Conservation (phyloP, 2,113 vertebrate species). For the Muscicapa adusta region DNA sequence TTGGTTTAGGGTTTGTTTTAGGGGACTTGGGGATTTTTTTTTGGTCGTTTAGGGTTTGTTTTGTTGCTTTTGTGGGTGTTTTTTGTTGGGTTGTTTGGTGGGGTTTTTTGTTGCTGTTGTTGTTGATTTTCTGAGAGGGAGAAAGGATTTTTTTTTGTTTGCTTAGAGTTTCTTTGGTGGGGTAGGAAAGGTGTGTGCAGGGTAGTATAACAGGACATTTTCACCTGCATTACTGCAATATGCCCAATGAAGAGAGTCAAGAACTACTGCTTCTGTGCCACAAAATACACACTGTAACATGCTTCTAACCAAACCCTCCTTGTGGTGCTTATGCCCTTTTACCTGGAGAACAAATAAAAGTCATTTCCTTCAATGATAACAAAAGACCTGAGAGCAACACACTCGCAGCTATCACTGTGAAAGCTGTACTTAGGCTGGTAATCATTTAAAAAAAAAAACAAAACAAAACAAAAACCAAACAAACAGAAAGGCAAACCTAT, state of each 20-base stretch:
- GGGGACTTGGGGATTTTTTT: fast-evolving
- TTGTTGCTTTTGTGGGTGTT: background rate
- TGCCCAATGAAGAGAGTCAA: background rate
- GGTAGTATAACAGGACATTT: background rate
- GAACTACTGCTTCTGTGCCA: background rate
- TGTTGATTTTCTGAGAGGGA: background rate
- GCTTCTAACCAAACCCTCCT: background rate
- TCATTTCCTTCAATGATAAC: background rate
- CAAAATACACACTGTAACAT: background rate
- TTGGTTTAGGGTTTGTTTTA: background rate
- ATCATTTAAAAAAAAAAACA: background rate
- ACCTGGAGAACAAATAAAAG: background rate
- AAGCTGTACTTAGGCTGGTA: background rate
- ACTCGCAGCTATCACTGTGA: background rate
- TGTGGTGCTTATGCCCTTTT: background rate
- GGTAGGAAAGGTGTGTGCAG: too few species aligned
- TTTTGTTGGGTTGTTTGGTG: background rate
- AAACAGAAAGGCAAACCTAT: fast-evolving
- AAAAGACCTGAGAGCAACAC: background rate
- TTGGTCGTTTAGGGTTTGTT: background rate
- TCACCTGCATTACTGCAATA: background rate
- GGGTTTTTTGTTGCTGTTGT: background rate
- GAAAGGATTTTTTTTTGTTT: background rate
- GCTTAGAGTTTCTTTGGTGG: fast-evolving
- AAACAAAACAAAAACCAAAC: too few species aligned